Evolutionary conservation across 2,888 invertebrate genomes (phyloP).

Genomic region (Nomada flava): DNA sequence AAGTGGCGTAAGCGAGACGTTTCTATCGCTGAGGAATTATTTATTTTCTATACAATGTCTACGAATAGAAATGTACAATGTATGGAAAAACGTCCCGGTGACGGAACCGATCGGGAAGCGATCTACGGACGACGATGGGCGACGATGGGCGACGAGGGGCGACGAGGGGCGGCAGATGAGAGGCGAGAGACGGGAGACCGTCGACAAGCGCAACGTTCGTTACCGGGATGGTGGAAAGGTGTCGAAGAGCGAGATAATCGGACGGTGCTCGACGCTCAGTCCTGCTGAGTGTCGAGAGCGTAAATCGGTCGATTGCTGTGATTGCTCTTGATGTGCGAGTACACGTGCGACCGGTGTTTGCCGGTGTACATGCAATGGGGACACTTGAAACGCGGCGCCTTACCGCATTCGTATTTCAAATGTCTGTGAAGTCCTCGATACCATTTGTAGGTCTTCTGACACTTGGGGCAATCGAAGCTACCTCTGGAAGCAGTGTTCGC

Average conservation of each 20-base stretch:
- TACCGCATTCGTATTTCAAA: slow-evolving; percentile 81
- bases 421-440: slow-evolving; percentile 87
- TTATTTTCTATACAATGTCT: slow-evolving; percentile 55
- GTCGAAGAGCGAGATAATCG: neutral
- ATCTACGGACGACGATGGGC: no score
- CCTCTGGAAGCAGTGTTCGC: slow-evolving; percentile 69
- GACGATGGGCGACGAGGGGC: no score
- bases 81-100: neutral
- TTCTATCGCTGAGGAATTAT: slow-evolving; percentile 43
- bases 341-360: slow-evolving; percentile 85
- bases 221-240: neutral
- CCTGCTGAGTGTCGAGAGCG: slow-evolving; percentile 75
- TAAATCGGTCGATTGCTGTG: slow-evolving; percentile 75
- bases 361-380: slow-evolving; percentile 85
- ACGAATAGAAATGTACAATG: slow-evolving; percentile 50
- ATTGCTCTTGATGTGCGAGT: slow-evolving; percentile 85
- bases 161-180: no score
- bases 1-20: slow-evolving; percentile 35
- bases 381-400: slow-evolving; percentile 83
- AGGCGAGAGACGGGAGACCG: no score
- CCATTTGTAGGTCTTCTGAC: slow-evolving; percentile 86
- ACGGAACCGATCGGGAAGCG: neutral
- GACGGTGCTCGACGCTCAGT: slow-evolving; percentile 14
- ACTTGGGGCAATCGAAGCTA: slow-evolving; percentile 84
- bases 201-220: no score